Base-by-base conservation (phyloP, 2,888 invertebrate genomes). In the Pogonocherus hispidulus region DNA sequence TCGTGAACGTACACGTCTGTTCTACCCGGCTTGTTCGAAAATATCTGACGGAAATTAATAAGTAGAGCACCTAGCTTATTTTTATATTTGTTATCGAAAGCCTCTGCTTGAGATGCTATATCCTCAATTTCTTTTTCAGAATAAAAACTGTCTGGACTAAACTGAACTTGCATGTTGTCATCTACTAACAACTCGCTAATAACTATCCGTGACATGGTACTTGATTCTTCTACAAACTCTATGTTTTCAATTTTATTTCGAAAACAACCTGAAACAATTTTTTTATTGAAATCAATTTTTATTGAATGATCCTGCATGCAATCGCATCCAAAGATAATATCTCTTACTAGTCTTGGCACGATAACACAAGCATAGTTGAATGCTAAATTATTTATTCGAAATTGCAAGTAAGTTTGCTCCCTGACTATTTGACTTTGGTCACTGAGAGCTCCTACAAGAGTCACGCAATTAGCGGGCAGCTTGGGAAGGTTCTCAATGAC, bases 11-110 rank as follows among this genome's bases (percentile, higher is more conserved):
- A 67, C 5, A 35, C 14, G 4, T 44, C 19, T 5, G 44, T 51
- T 18, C 3, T 6, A 9, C 63, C 63, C n/a, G 67, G 67, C 18
- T 44, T 19, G n/a, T 67, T 37, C 0, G 63, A 67, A 52, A 63
- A 67, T 18, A 67, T 51, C 5, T 46, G 18, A 3, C 18, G 3
- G n/a, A 47, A 55, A 5, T 2, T 16, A 9, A 9, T 19, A 0
- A 67, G 20, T 14, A 67, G 46, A 2, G 16, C 16, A 2, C 9
- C 9, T 23, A 67, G 49, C 5, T 32, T 35, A 11, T 44, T 1
- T 19, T 56, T 55, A 14, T 63, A 4, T 14, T 11, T 6, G 1
- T 63, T 51, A 2, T n/a, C 16, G 14, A 51, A 41, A 3, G 5
- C 11, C 2, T 66, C 35, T 2, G 59, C 32, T n/a, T 9, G 6